A percentile compares a stretch with the other conserved stretches of the same genome.
Evolutionary conservation across 2,888 invertebrate genomes (phyloP).

Genomic region (Thereva unica): DNA sequence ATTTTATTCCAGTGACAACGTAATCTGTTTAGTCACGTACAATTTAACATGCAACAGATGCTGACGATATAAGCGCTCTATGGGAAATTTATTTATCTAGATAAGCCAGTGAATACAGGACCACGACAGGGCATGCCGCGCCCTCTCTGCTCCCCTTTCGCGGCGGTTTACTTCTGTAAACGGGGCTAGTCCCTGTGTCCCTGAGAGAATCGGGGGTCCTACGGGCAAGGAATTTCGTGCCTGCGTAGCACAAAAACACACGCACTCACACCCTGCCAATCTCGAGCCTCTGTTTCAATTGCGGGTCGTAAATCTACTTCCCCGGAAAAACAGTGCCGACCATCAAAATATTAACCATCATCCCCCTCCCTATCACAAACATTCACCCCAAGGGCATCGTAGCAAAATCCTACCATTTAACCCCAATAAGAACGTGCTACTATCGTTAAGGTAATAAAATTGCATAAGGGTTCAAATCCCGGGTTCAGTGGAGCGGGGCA

Average conservation of each 20-base stretch:
- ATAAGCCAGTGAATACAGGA: conserved; percentile 23
- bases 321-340: background rate
- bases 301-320: conserved; percentile 1
- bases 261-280: too few relatives aligned
- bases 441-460: too few relatives aligned
- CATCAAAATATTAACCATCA: conserved; percentile 19
- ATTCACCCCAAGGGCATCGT: background rate
- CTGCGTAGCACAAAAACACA: too few relatives aligned
- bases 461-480: too few relatives aligned
- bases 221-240: too few relatives aligned
- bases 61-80: conserved; percentile 22
- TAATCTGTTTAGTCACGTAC: conserved; percentile 36
- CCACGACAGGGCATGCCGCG: background rate
- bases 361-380: conserved; percentile 1
- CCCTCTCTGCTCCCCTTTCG: background rate
- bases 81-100: conserved; percentile 31
- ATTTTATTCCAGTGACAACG: conserved; percentile 31
- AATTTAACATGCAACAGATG: conserved; percentile 36
- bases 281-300: too few relatives aligned
- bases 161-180: background rate
- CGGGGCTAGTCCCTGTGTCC: too few relatives aligned
- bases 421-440: too few relatives aligned
- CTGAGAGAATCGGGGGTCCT: too few relatives aligned
- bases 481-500: too few relatives aligned
- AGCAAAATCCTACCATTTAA: too few relatives aligned